These are phyloP conservation scores for Zosterops pallidus DNA, from an alignment of 2,113 vertebrate species.

Conservation along the genomic window DNA sequence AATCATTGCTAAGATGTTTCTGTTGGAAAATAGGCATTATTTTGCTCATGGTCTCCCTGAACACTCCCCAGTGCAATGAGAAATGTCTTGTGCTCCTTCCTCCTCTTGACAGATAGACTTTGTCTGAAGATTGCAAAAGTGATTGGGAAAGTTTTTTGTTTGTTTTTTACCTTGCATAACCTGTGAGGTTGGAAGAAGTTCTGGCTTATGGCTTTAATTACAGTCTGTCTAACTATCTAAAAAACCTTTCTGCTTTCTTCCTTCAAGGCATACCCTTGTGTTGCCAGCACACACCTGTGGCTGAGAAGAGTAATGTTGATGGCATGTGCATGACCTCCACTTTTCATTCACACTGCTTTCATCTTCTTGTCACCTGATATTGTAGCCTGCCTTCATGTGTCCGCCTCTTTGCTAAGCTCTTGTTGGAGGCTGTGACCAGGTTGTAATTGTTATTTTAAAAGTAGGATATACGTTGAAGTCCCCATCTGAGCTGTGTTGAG, in stretches of 20 bases:
- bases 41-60: not conserved
- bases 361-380: not conserved
- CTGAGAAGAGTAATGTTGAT: not conserved
- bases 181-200: not conserved
- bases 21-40: not conserved
- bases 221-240: not conserved
- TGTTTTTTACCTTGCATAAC: not conserved
- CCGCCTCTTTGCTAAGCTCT: not conserved
- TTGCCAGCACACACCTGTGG: not conserved
- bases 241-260: not conserved
- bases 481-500: not conserved
- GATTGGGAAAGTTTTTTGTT: not conserved
- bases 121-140: not conserved
- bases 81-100: not conserved
- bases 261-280: not conserved
- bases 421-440: not conserved
- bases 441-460: not conserved
- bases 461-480: not conserved
- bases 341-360: not conserved
- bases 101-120: not conserved
- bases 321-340: fast-evolving
- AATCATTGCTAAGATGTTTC: not conserved
- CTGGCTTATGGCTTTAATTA: not conserved
- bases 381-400: not conserved
- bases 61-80: not conserved